Evolutionary conservation across 2,888 invertebrate species (phyloP).

Genomic region (Euphydryas editha): DNA sequence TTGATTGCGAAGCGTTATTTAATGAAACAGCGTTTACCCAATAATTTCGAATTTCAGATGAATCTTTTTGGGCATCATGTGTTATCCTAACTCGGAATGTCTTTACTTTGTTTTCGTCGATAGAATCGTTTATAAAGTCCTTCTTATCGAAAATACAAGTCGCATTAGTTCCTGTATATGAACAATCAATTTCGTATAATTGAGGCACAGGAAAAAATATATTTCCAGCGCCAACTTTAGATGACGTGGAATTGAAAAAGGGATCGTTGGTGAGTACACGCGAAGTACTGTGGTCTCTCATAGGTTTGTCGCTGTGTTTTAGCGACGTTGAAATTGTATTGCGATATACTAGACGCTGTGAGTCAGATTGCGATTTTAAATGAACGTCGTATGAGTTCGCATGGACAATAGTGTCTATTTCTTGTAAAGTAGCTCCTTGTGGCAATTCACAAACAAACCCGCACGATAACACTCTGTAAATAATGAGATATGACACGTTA

Average conservation of each 20-base stretch:
- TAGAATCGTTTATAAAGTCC: constrained; percentile 60
- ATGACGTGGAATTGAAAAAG: constrained; percentile 81
- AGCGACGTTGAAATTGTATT: constrained; percentile 66
- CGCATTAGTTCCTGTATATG: constrained; percentile 63
- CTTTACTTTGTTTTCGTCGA: constrained; percentile 51
- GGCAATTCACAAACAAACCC: constrained; percentile 84
- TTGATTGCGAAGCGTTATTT: constrained; percentile 53
- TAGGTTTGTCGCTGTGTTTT: constrained; percentile 57
- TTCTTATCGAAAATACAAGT: constrained; percentile 67
- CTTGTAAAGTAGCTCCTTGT: constrained; percentile 67
- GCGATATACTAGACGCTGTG: constrained; percentile 68
- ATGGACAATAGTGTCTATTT: constrained; percentile 72
- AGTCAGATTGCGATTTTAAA: constrained; percentile 66
- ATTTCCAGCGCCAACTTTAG: constrained; percentile 78
- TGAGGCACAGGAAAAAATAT: constrained; percentile 86
- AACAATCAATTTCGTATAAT: constrained; percentile 73
- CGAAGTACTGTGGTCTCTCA: constrained; percentile 79
- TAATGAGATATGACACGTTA: constrained; percentile 33
- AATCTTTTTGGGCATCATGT: constrained; percentile 58
- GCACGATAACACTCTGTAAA: constrained; percentile 76
- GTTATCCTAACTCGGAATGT: constrained; percentile 63
- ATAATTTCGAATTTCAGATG: constrained; percentile 59
- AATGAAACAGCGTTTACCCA: constrained; percentile 64
- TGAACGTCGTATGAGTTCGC: constrained; percentile 83
- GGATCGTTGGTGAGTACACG: constrained; percentile 83